A percentile compares a stretch with the other conserved stretches of the same genome.
Evolutionary conservation across 2,888 invertebrate species (phyloP).

Genomic region (Nesidiocoris tenuis): DNA sequence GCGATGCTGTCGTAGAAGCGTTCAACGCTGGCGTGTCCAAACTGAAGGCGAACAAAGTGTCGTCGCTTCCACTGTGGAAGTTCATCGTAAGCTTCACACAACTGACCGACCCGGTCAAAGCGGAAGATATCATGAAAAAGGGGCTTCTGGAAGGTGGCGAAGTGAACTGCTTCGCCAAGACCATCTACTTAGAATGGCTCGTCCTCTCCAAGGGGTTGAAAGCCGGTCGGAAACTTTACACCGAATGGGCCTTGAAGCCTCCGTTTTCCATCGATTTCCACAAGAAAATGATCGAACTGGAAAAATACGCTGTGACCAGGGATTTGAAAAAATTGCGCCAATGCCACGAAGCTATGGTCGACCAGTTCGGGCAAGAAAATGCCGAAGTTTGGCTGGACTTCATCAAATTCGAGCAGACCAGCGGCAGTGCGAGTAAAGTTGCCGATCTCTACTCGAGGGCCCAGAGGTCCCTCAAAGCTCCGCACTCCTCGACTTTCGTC

Average conservation of each 20-base stretch:
- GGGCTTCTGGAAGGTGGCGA: slow-evolving; percentile 53
- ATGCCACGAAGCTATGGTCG: slow-evolving; percentile 64
- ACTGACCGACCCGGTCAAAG: slow-evolving; percentile 52
- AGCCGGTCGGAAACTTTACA: slow-evolving; percentile 64
- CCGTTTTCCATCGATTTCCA: slow-evolving; percentile 65
- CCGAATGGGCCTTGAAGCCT: slow-evolving; percentile 60
- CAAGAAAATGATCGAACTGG: slow-evolving; percentile 61
- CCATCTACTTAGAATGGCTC: slow-evolving; percentile 63
- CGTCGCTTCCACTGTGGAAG: slow-evolving; percentile 57
- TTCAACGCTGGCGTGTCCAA: slow-evolving; percentile 16
- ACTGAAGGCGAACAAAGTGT: neutral
- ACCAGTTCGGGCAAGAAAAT: slow-evolving; percentile 66
- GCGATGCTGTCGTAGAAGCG: slow-evolving; percentile 6
- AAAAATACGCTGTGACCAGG: slow-evolving; percentile 55
- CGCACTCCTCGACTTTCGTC: slow-evolving; percentile 11
- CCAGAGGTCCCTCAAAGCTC: neutral
- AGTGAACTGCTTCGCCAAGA: slow-evolving; percentile 52
- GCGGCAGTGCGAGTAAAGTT: slow-evolving; percentile 61
- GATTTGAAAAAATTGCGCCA: slow-evolving; percentile 60
- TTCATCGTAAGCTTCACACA: slow-evolving; percentile 52
- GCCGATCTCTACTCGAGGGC: slow-evolving; percentile 50
- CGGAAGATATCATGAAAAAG: slow-evolving; percentile 55
- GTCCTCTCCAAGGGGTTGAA: slow-evolving; percentile 59
- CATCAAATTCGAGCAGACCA: slow-evolving; percentile 67
- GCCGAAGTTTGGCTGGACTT: slow-evolving; percentile 72